Evolutionary conservation across 1,140 invertebrate species (phyloP).

Genomic region (Octopus sinensis): DNA sequence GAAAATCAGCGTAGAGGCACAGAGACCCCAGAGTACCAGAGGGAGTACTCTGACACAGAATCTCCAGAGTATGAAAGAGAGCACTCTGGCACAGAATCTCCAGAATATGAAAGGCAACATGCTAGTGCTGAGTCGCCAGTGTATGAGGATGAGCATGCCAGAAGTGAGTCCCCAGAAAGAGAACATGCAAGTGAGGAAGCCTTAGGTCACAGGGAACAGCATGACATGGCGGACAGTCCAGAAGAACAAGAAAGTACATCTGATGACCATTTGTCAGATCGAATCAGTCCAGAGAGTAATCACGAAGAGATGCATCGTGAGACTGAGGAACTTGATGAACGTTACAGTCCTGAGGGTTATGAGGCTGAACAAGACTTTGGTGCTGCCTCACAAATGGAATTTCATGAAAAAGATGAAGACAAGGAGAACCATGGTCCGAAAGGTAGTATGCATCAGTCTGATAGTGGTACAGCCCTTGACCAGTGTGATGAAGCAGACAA

Average conservation of each 20-base stretch:
- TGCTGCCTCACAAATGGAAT: too few relatives aligned
- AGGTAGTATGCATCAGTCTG: slow-evolving; percentile 6
- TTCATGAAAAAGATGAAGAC: neutral
- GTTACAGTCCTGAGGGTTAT: neutral
- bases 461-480: neutral
- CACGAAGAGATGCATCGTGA: neutral
- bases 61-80: slow-evolving; percentile 3
- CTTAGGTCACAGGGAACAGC: too few relatives aligned
- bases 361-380: neutral
- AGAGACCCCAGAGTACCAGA: too few relatives aligned
- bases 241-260: too few relatives aligned
- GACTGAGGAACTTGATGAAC: neutral
- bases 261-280: too few relatives aligned
- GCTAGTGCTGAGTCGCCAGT: neutral
- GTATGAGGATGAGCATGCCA: too few relatives aligned
- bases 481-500: neutral
- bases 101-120: neutral
- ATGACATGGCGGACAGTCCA: too few relatives aligned
- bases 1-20: too few relatives aligned
- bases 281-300: neutral
- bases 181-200: neutral
- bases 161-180: neutral
- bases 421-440: neutral
- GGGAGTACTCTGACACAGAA: neutral
- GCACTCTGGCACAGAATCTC: neutral